Base-by-base conservation (phyloP, 2,113 vertebrate genomes). In the Apus apus region DNA sequence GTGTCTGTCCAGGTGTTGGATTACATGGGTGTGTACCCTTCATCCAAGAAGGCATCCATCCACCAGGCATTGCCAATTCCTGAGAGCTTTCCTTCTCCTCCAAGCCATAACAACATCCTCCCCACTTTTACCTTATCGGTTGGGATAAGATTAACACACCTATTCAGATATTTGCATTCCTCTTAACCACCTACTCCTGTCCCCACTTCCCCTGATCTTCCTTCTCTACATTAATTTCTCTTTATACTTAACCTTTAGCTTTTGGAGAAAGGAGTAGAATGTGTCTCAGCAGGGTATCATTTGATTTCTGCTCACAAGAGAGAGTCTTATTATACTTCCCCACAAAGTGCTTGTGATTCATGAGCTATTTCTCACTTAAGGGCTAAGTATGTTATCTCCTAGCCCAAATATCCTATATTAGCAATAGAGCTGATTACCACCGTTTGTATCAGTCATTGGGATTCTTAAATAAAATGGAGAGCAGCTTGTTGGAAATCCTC, bases 391-490 rank as follows among this genome's bases (percentile, higher is more conserved):
- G 92, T 89, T 95, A 93, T 96, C 89, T 93, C 89, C 84, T 72
- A 65, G 76, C 78, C 91, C 94, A 94, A 95, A 84, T 78, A 78
- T 50, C 61, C 70, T 83, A 54, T 93, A 73, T 95, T 94, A 93
- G 87, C 64, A 76, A 85, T 75, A 78, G 83, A 93, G 79, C 92
- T 78, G 83, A 76, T 87, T 72, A 87, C 84, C 76, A n/a, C 46
- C 71, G 67, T 78, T 91, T 95, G 90, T 74, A 88, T 92, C 93
- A 91, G 91, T 95, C 90, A 48, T 62, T 84, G 77, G 85, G 83
- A 95, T 85, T 76, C 94, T 96, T 91, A 96, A 96, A 81, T 95
- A 95, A 95, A 97, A 95, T 26, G 87, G 88, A 97, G 97, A 95
- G 94, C 83, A 94, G 43, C 82, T 92, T 89, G 86, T 85, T 96